phyloP scores from a whole-genome alignment of 2,888 invertebrate species.

The Chironomus riparius region DNA sequence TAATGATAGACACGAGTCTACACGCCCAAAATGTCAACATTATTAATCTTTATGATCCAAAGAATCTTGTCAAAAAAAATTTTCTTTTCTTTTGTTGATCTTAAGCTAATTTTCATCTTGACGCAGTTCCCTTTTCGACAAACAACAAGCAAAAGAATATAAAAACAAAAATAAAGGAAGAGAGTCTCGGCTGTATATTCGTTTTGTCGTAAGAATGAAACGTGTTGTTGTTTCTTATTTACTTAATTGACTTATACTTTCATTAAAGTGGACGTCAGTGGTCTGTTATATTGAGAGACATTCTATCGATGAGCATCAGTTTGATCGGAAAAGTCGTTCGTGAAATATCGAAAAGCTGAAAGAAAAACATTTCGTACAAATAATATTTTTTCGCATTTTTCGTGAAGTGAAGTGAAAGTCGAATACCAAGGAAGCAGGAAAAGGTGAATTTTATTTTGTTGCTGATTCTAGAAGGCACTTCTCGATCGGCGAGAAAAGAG shows the following conservation, averaged over 20 bases:
- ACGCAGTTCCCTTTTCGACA: no score
- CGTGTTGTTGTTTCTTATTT: not conserved
- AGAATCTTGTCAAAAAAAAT: not conserved
- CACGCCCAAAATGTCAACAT: no score
- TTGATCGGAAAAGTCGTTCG: conserved; percentile 24
- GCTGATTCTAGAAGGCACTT: not conserved
- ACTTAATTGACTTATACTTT: not conserved
- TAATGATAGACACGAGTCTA: no score
- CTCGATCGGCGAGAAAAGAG: not conserved
- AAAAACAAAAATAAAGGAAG: not conserved
- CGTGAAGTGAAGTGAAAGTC: conserved; percentile 17
- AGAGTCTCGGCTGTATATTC: not conserved
- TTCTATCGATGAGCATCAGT: conserved; percentile 22
- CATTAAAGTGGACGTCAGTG: not conserved
- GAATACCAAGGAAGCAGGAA: conserved; percentile 19
- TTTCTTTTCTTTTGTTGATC: not conserved
- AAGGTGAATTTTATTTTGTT: not conserved
- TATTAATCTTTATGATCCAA: not conserved
- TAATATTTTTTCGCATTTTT: not conserved
- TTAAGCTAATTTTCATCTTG: not conserved
- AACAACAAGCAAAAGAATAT: not conserved
- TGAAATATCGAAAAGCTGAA: conserved; percentile 1
- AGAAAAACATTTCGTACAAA: not conserved
- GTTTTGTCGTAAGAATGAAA: not conserved
- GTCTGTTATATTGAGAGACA: conserved; percentile 17